Evolutionary conservation across 2,113 vertebrate genomes (phyloP), one percentile per base, ranked within the genome.

Genomic region (Apaloderma vittatum): DNA sequence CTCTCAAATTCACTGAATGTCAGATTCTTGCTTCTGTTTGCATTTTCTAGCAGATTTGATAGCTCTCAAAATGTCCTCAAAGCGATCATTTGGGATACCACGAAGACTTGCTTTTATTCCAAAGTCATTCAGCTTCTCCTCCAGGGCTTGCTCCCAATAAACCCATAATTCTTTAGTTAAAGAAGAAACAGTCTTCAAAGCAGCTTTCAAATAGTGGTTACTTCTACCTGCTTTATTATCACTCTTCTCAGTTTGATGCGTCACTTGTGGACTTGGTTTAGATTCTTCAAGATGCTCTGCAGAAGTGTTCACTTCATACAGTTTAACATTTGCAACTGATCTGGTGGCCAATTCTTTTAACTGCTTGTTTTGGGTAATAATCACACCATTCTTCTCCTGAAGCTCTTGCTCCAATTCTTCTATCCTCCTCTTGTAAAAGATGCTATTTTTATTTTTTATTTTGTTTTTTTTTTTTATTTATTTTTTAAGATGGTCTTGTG

Each of bases 381-480:
- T 98, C 66, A 98, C 96, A 46, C 99, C 98, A 20, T 98, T 98
- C 96, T 99, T 98, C 86, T 99, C 98, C 96, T 99, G 98, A 85
- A 99, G 97, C 63, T 88, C 98, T 94, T 98, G 97, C 16, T 86
- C 96, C 83, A 99, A 67, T 86, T 99, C 98, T 94, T 99, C 98
- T 90, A 98, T 97, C 54, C 94, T 98, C 70, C 95, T 97, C 92
- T 98, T 97, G 87, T 98, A 98, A 91, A 98, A 98, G 34, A 67
- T 86, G 36, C 97, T 98, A 48, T 95, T 98, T 72, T 82, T 91
- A 67, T 98, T 98, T n/a, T n/a, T n/a, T n/a, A n/a, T n/a, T n/a
- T n/a, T n/a, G n/a, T n/a, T n/a, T n/a, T n/a, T n/a, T n/a, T n/a
- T n/a, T n/a, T n/a, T n/a, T n/a, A n/a, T n/a, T n/a, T n/a, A n/a